These are phyloP conservation scores for Salvelinus namaycush DNA, from an alignment of 2,113 vertebrate species.

Conservation along the genomic window DNA sequence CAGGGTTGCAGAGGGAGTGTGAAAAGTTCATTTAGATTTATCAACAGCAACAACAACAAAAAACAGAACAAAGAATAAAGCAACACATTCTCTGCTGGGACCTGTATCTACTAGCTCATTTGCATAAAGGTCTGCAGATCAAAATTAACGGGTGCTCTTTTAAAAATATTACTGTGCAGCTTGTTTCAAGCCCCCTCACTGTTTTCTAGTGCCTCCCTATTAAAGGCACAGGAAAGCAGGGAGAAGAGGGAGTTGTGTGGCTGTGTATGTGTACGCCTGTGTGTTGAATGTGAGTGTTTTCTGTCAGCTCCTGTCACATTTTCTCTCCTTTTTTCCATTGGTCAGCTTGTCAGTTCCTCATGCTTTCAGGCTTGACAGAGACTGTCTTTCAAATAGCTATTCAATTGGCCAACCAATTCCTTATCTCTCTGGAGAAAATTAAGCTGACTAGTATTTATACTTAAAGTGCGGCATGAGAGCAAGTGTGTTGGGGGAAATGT, in stretches of 20 bases:
- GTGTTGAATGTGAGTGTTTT: slow-evolving; percentile 4
- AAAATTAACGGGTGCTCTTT: slow-evolving; percentile 89
- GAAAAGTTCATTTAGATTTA: slow-evolving; percentile 92
- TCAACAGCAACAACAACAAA: slow-evolving; percentile 73
- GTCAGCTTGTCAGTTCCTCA: slow-evolving; percentile 53
- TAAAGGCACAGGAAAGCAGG: slow-evolving; percentile 84
- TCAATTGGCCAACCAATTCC: slow-evolving; percentile 49
- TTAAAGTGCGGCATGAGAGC: slow-evolving; percentile 56
- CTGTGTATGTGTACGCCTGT: slow-evolving; percentile 20
- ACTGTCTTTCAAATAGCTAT: slow-evolving; percentile 41
- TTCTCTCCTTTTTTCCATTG: slow-evolving; percentile 30
- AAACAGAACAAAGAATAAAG: slow-evolving; percentile 84
- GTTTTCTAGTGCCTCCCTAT: slow-evolving; percentile 87
- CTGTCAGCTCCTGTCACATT: slow-evolving; percentile 30
- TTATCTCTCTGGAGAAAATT: slow-evolving; percentile 58
- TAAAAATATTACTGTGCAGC: slow-evolving; percentile 93
- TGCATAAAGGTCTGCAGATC: slow-evolving; percentile 95
- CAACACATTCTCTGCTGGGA: slow-evolving; percentile 79
- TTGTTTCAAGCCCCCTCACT: slow-evolving; percentile 85
- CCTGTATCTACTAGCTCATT: slow-evolving; percentile 85
- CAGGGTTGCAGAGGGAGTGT: slow-evolving; percentile 84
- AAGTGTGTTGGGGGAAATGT: slow-evolving; percentile 58
- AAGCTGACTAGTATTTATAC: slow-evolving; percentile 59
- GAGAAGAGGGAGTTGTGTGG: slow-evolving; percentile 62
- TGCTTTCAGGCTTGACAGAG: slow-evolving; percentile 50